Conservation (phyloP, 2,797 vertebrate genomes). For the Sardinella longiceps region DNA sequence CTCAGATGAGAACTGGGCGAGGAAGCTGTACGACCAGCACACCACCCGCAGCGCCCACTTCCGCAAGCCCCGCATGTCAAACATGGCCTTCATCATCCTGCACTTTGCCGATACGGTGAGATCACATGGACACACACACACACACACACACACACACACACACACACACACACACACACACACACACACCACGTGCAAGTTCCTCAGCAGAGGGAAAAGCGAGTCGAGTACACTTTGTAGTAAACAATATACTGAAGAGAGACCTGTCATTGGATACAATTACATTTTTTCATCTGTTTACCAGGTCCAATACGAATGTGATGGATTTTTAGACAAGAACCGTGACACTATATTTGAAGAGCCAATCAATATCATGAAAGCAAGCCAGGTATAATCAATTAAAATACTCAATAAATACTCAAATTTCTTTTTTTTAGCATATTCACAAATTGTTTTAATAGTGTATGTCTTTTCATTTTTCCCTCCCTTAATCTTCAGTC, state of each 20-base stretch:
- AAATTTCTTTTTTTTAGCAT: no score
- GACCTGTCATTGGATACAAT: no score
- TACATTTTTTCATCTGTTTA: not conserved
- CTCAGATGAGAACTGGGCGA: slow-evolving; percentile 78
- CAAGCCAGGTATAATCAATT: slow-evolving; percentile 73
- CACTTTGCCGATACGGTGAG: slow-evolving; percentile 81
- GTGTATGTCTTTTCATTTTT: no score
- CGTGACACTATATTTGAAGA: slow-evolving; percentile 80
- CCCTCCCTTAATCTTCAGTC: slow-evolving; percentile 67
- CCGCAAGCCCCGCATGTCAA: slow-evolving; percentile 76
- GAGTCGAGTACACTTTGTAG: not conserved
- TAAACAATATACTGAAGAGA: no score
- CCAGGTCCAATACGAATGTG: slow-evolving; percentile 80
- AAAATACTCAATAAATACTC: not conserved
- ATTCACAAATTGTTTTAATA: no score
- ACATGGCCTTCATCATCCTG: slow-evolving; percentile 72
- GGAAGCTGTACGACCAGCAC: slow-evolving; percentile 79
- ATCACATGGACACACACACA: not conserved
- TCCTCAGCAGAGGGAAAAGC: no score
- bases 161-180: no score
- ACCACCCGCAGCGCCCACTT: slow-evolving; percentile 72
- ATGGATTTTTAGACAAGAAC: slow-evolving; percentile 79
- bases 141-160: no score
- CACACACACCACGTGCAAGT: no score
- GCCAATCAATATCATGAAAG: slow-evolving; percentile 80